Evolutionary conservation across 2,888 invertebrate species (phyloP), one percentile per base, ranked within the genome.

Genomic region (Junonia oenone): DNA sequence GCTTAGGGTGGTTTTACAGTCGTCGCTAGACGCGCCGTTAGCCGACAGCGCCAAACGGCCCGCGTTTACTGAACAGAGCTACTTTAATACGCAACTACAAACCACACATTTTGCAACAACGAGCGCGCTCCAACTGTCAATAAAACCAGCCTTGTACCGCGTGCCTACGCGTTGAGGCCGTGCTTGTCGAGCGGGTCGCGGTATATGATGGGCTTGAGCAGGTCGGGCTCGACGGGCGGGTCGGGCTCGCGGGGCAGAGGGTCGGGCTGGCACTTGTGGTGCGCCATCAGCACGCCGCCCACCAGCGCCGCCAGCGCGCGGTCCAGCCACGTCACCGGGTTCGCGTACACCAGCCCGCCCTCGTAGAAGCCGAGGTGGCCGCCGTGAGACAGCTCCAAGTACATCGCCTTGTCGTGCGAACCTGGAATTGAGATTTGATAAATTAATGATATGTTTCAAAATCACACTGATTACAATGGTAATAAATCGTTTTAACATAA

Each of bases 301-400:
- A 95, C 93, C 58, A 97, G 89, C 1, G 96, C 93, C 1, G 97
- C 95, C n/a, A 97, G 87, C 0, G 97, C 94, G 43, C 96, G 93
- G 86, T 98, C 98, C 58, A 98, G 86, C 98, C 98, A 98, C 57
- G 97, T 97, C 55, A 97, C 95, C 0, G 96, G 95, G 75, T 97
- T 95, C 0, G 98, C 98, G 79, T 96, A 95, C 1, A 97, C 75
- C 22, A 95, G 83, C 14, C 97, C 97, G 8, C 97, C 97, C 84
- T 98, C 98, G 78, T 97, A 97, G 84, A 97, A 98, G 15, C 98
- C 98, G 63, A 98, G 91, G 83, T 98, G 98, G 2, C 98, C 98
- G 9, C 98, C 98, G 78, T 98, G 98, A 8, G 96, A 94, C 19
- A 97, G 86, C 76, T 96, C 95, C 53, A 97, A 86, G 73, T 94